Base-by-base conservation (phyloP, 2,888 invertebrate species). In the Tinea semifulvella region DNA sequence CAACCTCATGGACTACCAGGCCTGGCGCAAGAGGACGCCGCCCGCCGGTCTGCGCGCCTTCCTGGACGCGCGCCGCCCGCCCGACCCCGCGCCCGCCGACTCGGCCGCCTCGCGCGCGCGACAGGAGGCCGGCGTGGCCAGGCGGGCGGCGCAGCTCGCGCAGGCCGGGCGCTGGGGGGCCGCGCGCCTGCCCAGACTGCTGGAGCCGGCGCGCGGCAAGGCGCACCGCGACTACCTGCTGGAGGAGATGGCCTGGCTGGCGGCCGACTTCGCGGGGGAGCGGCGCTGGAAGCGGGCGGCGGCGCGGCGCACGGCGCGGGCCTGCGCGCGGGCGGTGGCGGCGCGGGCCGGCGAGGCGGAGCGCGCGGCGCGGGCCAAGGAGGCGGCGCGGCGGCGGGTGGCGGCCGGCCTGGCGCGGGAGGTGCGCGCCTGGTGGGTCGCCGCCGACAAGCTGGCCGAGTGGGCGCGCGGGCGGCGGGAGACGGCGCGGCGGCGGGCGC, bases 191-290 rank as follows among this genome's bases (percentile, higher is more conserved):
- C 96, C 96, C 44, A 96, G 96, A 77, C 88, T 95, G 51, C 89
- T 93, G 64, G 96, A 96, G 75, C 94, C 96, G 54, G 86, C 90
- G 48, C 84, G 98, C 50, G 84, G 88, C 44, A 98, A 98, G 80
- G 91, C 94, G 19, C 98, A 99, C 72, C 98, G 98, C 98, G 99
- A 99, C 74, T 98, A 96, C 73, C 81, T 99, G 51, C 81, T 99
- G 31, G 98, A 99, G 73, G 99, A 99, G 80, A 97, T 98, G 96
- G 91, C 92, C 27, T 99, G 99, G 99, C 83, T 99, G 53, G 94
- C 97, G 26, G 92, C 95, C 27, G 98, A 99, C 77, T 99, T 99
- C 76, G 93, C 93, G 19, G 94, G 96, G 68, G 99, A 99, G 73
- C 86, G 98, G 50, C 97, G 96, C 68, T 97, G 96, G 96, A 99